Evolutionary conservation across 92 coral and sea anemone genomes (phyloP), one percentile per base, ranked within the genome.

Genomic region (Palythoa caribaeorum): DNA sequence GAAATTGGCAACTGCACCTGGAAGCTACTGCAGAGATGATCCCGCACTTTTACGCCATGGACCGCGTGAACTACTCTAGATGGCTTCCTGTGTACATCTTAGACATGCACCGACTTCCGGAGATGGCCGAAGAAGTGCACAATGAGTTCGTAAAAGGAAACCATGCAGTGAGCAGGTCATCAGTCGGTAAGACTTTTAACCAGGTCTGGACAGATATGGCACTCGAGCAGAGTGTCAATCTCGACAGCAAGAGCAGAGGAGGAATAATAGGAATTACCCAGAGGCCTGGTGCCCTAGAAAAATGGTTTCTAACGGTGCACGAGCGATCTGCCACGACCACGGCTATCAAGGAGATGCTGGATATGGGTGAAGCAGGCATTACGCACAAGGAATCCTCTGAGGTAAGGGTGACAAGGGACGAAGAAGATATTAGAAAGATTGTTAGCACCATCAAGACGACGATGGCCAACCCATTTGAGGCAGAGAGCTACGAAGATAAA

Each of bases 181-280:
- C 84, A 51, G 72, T 77, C 28, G 28, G 28, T 21, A 88, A 91
- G 79, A 71, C 93, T 3, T 91, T 88, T 78, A 83, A 53, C 69
- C 84, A 89, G 59, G 88, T 89, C 44, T 88, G 91, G 91, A 88
- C 91, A 28, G 87, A 88, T 73, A 80, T 80, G 91, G 92, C 90
- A n/a, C 87, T 92, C 16, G 95, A 87, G 63, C 93, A 92, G 72
- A 83, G 89, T 55, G 59, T 90, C 47, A 87, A 90, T 84, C 86
- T 38, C 63, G 93, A 92, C 91, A 71, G 85, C 20, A 92, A 92
- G 75, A 77, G 88, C 38, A 92, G 60, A 74, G 94, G 91, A 20
- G 92, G 90, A 17, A 86, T 92, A 35, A 76, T 92, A 6, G 95
- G 95, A 7, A 90, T 92, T 50, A 89, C 90, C 2, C 76, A 89